Base-by-base conservation (phyloP, 2,888 invertebrate species). In the Axea sp. region DNA sequence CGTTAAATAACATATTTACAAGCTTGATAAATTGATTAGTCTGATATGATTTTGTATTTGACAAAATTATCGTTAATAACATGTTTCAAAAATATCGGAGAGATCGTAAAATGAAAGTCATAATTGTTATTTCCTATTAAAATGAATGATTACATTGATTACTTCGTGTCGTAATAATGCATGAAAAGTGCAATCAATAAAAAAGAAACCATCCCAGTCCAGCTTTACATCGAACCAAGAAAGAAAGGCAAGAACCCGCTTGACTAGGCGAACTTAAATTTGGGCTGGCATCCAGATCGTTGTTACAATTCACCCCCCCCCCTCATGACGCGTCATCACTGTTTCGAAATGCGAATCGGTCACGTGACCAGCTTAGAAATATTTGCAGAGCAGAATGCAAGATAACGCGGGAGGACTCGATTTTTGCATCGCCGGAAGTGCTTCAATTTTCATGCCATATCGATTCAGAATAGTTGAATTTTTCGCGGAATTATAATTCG, bases 401-500 rank as follows among this genome's bases (percentile, higher is more conserved):
- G 30, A 47, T 55, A 24, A 43, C 37, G 17, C 17, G 2, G 15
- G 17, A 31, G 31, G 15, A 15, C 14, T 26, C 30, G 22, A 24
- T 11, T 47, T 45, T 55, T 43, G 30, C 45, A 31, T 26, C 19
- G 35, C 5, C 9, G 1, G 7, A 11, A 7, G 2, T 15, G 39
- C n/a, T 30, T 9, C 30, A 51, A 41, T 41, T 67, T 47, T 37
- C 22, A 47, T 47, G 26, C 28, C 9, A 6, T 8, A 28, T 57
- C 28, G 39, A 43, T 12, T 19, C 39, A 41, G 15, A 55, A 59
- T 35, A 49, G 51, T 57, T 51, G 49, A 51, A 68, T 68, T 33
- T 65, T 68, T 49, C 15, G 31, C 30, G 14, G 35, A 41, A 68
- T 68, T 47, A 49, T 68, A 68, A 68, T 68, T 59, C 41, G 41